Evolutionary conservation across 2,113 vertebrate genomes (phyloP), one percentile per base, ranked within the genome.

Genomic region (Tautogolabrus adspersus): DNA sequence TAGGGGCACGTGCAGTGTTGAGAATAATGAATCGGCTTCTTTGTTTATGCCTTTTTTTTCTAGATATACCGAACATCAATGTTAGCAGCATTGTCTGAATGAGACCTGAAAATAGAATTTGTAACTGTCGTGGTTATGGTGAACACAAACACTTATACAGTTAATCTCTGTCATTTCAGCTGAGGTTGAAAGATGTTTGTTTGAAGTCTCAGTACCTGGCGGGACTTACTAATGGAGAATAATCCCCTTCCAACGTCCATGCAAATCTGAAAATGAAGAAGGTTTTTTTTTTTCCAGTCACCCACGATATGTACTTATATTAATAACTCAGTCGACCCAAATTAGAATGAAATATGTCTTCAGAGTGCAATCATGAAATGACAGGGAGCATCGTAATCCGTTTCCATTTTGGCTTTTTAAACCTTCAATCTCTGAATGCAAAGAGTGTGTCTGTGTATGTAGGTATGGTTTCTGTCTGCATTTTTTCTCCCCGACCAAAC

Each of bases 201-300:
- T 79, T 78, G 21, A 83, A 68, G 71, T 79, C 71, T 75, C 73
- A 75, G 38, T 82, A 87, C 83, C 79, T 81, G 78, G 22, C 55
- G 69, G 58, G 58, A 75, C 58, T 52, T 63, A 12, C 61, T 86
- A 79, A 82, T 87, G 61, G 65, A 71, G 55, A 74, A 74, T 81
- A 86, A 84, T 84, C 75, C 79, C 38, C 73, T 79, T 49, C 70
- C 66, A 86, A 82, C 59, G 69, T 74, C 63, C 22, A 56, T 77
- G 47, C 72, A 72, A 80, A 85, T 68, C 70, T 70, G 79, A 91
- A 76, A 52, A 66, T 10, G 3, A 22, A 52, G n/a, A n/a, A 30
- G 42, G n/a, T 49, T 63, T 88, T 78, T 70, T 40, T 23, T 18
- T 49, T 13, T 15, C 6, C 18, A 64, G 66, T 77, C 69, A 84